phyloP scores from a whole-genome alignment of 2,888 invertebrate species.

The Ypsolopha sequella region DNA sequence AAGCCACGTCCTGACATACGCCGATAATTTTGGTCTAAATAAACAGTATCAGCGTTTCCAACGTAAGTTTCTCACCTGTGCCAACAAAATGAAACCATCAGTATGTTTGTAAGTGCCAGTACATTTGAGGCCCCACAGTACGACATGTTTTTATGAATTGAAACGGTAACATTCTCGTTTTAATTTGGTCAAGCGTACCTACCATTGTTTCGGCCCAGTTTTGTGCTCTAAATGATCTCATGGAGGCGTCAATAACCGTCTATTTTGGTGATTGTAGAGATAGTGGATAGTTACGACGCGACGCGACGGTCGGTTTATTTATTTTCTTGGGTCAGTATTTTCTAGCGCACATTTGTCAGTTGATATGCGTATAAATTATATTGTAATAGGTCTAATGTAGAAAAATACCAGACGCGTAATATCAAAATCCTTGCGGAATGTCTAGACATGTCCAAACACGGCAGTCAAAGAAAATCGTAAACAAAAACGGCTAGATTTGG shows the following conservation, averaged over 20 bases:
- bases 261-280: no score
- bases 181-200: background rate
- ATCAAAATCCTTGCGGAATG: background rate
- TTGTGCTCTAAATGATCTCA: no score
- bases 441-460: background rate
- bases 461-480: background rate
- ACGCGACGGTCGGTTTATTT: no score
- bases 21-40: slow-evolving; percentile 39
- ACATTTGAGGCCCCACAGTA: background rate
- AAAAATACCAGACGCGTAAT: no score
- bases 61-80: slow-evolving; percentile 30
- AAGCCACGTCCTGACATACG: slow-evolving; percentile 9
- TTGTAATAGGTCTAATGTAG: no score
- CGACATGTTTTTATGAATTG: background rate
- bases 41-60: slow-evolving; percentile 19
- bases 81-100: slow-evolving; percentile 20
- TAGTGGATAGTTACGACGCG: no score
- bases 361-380: no score
- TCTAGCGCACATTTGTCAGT: no score
- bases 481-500: background rate
- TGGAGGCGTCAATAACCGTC: no score
- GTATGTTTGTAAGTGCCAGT: background rate
- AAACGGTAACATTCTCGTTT: background rate
- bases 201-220: no score
- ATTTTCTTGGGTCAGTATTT: no score